A percentile compares a stretch with the other conserved stretches of the same genome.
phyloP scores from a whole-genome alignment of 2,113 vertebrate species.

The Struthio camelus region DNA sequence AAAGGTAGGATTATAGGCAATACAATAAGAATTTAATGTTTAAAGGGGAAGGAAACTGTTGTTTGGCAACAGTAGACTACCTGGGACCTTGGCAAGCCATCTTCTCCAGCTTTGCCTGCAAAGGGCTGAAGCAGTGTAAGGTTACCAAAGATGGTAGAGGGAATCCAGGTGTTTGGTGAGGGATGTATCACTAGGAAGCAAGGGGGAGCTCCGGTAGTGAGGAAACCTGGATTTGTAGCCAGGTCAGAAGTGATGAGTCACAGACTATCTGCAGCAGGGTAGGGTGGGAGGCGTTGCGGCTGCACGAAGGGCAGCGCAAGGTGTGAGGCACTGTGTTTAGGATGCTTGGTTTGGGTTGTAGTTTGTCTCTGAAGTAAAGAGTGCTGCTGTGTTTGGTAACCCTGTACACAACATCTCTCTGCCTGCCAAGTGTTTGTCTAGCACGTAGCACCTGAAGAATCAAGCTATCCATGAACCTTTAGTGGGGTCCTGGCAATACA shows the following conservation, averaged over 20 bases:
- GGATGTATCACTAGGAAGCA: neutral
- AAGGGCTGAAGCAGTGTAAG: neutral
- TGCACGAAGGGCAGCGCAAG: neutral
- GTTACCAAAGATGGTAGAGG: neutral
- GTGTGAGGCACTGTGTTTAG: neutral
- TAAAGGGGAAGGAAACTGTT: neutral
- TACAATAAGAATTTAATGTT: neutral
- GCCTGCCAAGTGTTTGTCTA: neutral
- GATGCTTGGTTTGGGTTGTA: neutral
- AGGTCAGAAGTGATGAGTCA: accelerated
- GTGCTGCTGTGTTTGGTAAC: neutral
- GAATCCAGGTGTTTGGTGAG: conserved; percentile 1
- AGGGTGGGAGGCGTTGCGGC: accelerated
- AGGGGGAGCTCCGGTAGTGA: accelerated
- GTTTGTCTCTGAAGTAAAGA: neutral
- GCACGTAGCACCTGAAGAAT: neutral
- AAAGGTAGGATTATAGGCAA: neutral
- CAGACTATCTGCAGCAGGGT: accelerated
- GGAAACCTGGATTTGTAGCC: neutral
- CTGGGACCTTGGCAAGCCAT: neutral
- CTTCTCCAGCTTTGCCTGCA: neutral
- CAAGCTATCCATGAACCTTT: neutral
- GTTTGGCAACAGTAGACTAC: neutral
- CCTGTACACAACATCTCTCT: neutral
- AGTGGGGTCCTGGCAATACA: neutral